These are phyloP conservation scores for Silurus glanis DNA, from an alignment of 2,113 vertebrate genomes.

Conservation along the genomic window DNA sequence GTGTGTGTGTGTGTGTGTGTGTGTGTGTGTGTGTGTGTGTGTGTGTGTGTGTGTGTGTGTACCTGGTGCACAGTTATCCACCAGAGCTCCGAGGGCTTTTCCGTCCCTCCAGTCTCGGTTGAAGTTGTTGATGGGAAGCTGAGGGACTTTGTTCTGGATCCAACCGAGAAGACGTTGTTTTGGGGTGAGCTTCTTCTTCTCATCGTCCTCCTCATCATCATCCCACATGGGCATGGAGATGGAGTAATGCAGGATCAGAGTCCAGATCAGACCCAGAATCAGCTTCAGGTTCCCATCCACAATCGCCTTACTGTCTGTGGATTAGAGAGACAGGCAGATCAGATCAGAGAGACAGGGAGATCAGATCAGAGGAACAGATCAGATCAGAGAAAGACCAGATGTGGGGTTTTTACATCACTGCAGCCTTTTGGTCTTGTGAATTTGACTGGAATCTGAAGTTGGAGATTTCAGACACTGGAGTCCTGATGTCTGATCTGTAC, in stretches of 20 bases:
- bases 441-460: not conserved
- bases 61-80: slow-evolving; percentile 92
- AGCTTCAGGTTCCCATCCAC: slow-evolving; percentile 95
- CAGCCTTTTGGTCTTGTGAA: not conserved
- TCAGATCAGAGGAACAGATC: not conserved
- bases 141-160: slow-evolving; percentile 95
- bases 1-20: not conserved
- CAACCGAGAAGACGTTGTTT: slow-evolving; percentile 93
- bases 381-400: not conserved
- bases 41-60: slow-evolving; percentile 13
- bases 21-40: not conserved
- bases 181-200: slow-evolving; percentile 86
- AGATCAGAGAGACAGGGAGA: not conserved
- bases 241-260: slow-evolving; percentile 94
- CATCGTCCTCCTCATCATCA: slow-evolving; percentile 91
- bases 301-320: slow-evolving; percentile 91
- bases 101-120: slow-evolving; percentile 89
- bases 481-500: not conserved
- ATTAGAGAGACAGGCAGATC: slow-evolving; percentile 23
- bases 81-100: slow-evolving; percentile 89
- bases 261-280: slow-evolving; percentile 94
- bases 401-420: not conserved
- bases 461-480: not conserved
- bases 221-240: slow-evolving; percentile 99
- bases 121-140: slow-evolving; percentile 94